Base-by-base conservation (phyloP, 2,888 invertebrate species). In the Psylliodes chrysocephalus region DNA sequence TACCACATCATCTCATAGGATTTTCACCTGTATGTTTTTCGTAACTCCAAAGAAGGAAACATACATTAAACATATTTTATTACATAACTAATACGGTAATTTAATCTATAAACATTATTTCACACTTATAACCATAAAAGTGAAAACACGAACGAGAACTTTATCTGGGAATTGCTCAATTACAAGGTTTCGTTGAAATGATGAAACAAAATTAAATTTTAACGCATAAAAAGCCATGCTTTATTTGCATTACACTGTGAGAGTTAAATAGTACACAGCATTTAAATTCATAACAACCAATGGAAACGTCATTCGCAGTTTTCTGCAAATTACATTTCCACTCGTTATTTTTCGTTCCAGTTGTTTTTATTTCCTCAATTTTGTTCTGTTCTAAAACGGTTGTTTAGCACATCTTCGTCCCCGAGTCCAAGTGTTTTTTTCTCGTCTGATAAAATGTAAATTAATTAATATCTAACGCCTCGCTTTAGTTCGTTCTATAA, bases 281-380 rank as follows among this genome's bases (percentile, higher is more conserved):
- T 67, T 70, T 60, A 62, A 59, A 54, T 17, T 63, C 53, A 60
- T 54, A 66, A 66, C 47, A 57, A 44, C 61, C 66, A 69, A 70
- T 71, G 67, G 56, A 66, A 70, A 72, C 59, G 69, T 69, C 70
- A 67, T 64, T 56, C 59, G 55, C 72, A 70, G 70, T 60, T 28
- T 63, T 55, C 65, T 63, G 60, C 47, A 64, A 63, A 68, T 72
- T 73, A 70, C 66, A 62, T 69, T 70, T 67, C 56, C 57, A 56
- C 60, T 66, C 63, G 63, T 63, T 69, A 64, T 68, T 68, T 66
- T 64, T 53, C 63, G 52, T 56, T 47, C 25, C 17, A 54, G 52
- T 63, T 53, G 60, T 56, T 59, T 38, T 47, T 63, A 33, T 68
- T 65, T 59, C 30, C 25, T 46, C 60, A 42, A 30, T 35, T 49